phyloP scores from a whole-genome alignment of 2,888 invertebrate genomes.

The Cephonodes hylas region DNA sequence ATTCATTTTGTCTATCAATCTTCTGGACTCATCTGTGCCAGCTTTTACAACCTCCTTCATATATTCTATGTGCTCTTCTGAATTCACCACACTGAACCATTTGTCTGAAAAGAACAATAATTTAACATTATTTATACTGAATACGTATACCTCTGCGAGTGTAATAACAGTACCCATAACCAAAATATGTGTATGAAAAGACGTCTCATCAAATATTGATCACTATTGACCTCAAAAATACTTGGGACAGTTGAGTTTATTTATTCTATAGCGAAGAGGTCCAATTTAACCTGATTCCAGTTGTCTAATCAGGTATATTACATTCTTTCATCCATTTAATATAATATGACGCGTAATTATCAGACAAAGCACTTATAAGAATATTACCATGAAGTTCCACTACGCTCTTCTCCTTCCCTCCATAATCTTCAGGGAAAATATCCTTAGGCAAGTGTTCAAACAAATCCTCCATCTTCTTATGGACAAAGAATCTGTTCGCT shows the following conservation, averaged over 20 bases:
- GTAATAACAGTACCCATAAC: no score
- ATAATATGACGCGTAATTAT: not conserved
- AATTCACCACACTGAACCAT: slow-evolving; percentile 34
- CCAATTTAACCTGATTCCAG: no score
- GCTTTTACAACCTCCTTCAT: slow-evolving; percentile 38
- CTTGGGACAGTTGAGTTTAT: no score
- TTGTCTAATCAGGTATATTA: not conserved
- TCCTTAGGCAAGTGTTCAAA: slow-evolving; percentile 32
- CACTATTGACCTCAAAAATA: no score
- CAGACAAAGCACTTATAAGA: not conserved
- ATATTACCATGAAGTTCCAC: slow-evolving; percentile 30
- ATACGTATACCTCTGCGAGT: no score
- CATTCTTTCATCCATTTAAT: not conserved
- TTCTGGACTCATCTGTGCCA: slow-evolving; percentile 41
- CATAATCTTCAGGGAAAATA: slow-evolving; percentile 41
- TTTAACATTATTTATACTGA: no score
- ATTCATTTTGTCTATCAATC: slow-evolving; percentile 39
- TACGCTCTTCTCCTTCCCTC: slow-evolving; percentile 37
- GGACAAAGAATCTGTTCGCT: slow-evolving; percentile 32
- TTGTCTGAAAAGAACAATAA: slow-evolving; percentile 31
- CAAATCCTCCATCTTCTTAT: slow-evolving; percentile 32
- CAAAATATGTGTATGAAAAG: no score
- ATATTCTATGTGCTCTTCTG: slow-evolving; percentile 37
- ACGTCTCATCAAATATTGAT: no score
- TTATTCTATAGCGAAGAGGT: no score